Percentiles rank a stretch among this genome's conserved stretches.
These are phyloP conservation scores for Xiphophorus couchianus DNA, from an alignment of 2,113 vertebrate species.

Conservation along the genomic window DNA sequence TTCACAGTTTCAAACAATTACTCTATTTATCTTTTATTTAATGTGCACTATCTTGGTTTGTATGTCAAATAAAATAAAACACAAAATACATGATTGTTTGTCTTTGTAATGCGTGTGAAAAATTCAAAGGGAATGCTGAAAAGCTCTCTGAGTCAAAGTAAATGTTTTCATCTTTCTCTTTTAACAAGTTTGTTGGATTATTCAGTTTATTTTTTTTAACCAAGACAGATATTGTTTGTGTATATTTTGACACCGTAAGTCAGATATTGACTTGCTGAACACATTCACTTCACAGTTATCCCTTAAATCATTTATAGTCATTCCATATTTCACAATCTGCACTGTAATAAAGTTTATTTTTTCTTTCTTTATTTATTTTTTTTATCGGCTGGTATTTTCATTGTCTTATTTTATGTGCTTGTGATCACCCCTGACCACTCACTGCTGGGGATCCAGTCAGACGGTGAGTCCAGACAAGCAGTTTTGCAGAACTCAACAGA, in stretches of 20 bases:
- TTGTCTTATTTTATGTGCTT: constrained; percentile 20
- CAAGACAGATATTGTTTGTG: constrained; percentile 12
- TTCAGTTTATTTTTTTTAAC: background rate
- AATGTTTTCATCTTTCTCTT: background rate
- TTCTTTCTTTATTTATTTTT: too few relatives aligned
- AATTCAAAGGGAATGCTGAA: background rate
- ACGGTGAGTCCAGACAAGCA: constrained; percentile 22
- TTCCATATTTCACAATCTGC: background rate
- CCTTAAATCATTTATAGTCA: background rate
- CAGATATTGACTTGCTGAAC: too few relatives aligned
- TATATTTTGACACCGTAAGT: background rate
- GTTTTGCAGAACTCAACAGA: constrained; percentile 36
- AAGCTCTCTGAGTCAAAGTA: background rate
- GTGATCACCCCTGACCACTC: constrained; percentile 38
- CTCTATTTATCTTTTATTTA: too few relatives aligned
- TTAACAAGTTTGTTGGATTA: background rate
- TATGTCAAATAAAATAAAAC: background rate
- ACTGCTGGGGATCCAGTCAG: constrained; percentile 50
- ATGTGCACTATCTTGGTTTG: background rate
- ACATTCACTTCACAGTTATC: too few relatives aligned
- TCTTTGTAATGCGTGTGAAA: background rate
- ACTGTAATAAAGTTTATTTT: too few relatives aligned
- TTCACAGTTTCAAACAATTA: background rate
- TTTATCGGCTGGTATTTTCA: constrained; percentile 3
- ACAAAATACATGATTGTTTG: background rate